Evolutionary conservation across 2,797 vertebrate genomes (phyloP), one percentile per base, ranked within the genome.

Genomic region (Amazona finschi): DNA sequence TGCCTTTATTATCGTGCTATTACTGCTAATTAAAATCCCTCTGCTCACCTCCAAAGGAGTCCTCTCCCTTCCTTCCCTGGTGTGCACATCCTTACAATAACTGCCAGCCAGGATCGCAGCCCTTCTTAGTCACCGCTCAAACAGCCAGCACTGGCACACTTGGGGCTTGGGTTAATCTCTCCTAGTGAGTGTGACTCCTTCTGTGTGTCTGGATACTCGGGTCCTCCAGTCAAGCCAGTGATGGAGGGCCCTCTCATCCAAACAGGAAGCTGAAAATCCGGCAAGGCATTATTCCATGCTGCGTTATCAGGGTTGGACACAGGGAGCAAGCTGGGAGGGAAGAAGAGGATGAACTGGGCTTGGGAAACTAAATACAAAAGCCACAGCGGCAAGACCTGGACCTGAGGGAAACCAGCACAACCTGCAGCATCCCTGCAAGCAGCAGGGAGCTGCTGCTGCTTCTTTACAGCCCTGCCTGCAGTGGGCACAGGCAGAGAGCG

Each of bases 401-500:
- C 13, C 1, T 1, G 6, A 12, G 20, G 4, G 10, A 27, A 49
- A 8, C 10, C 55, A 19, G 11, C 0, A 4, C 31, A 30, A 12
- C 33, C 10, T 5, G 1, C 55, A 60, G 71, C 71, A 33, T 4
- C 72, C 36, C 43, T 31, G 84, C 8, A 1, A 8, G 50, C 6
- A 5, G 71, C 18, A 57, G 33, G 33, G 47, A 64, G 85, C 77
- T 47, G 70, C 36, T n/a, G 2, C 78, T 77, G 85, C 50, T 4
- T 67, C 13, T 21, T 13, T 36, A 41, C 43, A 53, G 33, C 57
- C 12, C 87, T 46, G 49, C 64, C 36, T 14, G 70, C 2, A 5
- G 28, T 0, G 9, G 17, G 28, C 46, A 43, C 0, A 0, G 61
- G 46, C 70, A 53, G 43, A 2, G 24, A 20, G 8, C 0, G 0